phyloP scores from a whole-genome alignment of 2,888 invertebrate genomes.

The Azorinus chamasolen region DNA sequence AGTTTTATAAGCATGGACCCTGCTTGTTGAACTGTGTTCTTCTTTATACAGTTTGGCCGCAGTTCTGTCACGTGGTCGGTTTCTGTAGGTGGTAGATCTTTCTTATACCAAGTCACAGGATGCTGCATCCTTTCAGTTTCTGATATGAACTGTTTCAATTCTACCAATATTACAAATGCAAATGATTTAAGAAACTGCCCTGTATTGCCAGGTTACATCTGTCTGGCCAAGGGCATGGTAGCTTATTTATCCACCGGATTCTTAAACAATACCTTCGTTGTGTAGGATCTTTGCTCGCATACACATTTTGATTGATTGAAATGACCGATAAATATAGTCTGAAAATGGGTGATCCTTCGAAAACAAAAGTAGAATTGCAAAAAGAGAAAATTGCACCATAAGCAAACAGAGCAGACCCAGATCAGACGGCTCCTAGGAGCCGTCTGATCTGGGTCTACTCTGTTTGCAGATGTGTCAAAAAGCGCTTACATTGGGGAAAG shows the following conservation, averaged over 20 bases:
- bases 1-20: no score
- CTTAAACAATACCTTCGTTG: slow-evolving; percentile 58
- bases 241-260: slow-evolving; percentile 57
- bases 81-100: no score
- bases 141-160: slow-evolving; percentile 14
- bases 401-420: no score
- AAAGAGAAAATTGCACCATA: no score
- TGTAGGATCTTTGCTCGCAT: slow-evolving; percentile 55
- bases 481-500: no score
- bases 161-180: slow-evolving; percentile 27
- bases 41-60: slow-evolving; percentile 12
- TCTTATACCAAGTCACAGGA: no score
- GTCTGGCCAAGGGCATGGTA: slow-evolving; percentile 47
- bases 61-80: neutral
- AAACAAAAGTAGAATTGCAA: no score
- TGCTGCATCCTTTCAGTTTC: slow-evolving; percentile 6
- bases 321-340: slow-evolving; percentile 44
- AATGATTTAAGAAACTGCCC: slow-evolving; percentile 18
- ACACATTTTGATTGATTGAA: slow-evolving; percentile 54
- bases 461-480: no score
- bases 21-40: neutral
- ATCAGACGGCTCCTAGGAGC: no score
- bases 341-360: no score
- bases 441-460: no score
- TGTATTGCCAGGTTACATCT: slow-evolving; percentile 50